Conservation (phyloP, 1,140 invertebrate species). For the Berghia stephanieae region DNA sequence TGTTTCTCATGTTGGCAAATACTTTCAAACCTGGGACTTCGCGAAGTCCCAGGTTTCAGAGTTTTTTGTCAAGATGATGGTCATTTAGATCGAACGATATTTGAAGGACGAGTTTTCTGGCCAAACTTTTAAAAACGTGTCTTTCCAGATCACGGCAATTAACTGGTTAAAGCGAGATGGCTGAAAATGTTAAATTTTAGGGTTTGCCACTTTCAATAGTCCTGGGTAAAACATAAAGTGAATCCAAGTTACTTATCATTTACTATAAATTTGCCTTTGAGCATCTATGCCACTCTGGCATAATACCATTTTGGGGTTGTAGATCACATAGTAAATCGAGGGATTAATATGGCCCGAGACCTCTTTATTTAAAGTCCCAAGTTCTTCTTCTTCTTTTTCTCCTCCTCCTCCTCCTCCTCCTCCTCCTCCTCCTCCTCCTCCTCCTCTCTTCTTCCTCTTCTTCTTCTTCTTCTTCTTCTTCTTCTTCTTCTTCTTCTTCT, state of each 20-base stretch:
- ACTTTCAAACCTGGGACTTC: too few relatives aligned
- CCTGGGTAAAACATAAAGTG: not conserved
- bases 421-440: not conserved
- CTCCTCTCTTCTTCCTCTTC: not conserved
- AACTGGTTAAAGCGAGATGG: too few relatives aligned
- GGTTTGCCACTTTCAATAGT: too few relatives aligned
- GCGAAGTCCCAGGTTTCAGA: too few relatives aligned
- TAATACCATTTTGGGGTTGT: not conserved
- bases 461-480: constrained; percentile 23
- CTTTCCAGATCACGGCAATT: too few relatives aligned
- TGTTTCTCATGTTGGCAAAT: too few relatives aligned
- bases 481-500: constrained; percentile 24
- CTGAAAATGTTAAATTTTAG: too few relatives aligned
- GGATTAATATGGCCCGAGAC: not conserved
- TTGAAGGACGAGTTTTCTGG: too few relatives aligned
- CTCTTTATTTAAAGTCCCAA: not conserved
- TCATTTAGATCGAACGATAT: too few relatives aligned
- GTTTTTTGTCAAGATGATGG: too few relatives aligned
- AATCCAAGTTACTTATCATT: not conserved
- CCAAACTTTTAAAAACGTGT: too few relatives aligned
- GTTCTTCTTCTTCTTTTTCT: constrained; percentile 14
- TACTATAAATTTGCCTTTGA: not conserved
- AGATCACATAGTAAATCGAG: not conserved
- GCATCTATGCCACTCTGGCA: not conserved
- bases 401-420: not conserved